These are phyloP conservation scores for Gymnoscopelus braueri DNA, from an alignment of 2,797 vertebrate species.

Conservation along the genomic window DNA sequence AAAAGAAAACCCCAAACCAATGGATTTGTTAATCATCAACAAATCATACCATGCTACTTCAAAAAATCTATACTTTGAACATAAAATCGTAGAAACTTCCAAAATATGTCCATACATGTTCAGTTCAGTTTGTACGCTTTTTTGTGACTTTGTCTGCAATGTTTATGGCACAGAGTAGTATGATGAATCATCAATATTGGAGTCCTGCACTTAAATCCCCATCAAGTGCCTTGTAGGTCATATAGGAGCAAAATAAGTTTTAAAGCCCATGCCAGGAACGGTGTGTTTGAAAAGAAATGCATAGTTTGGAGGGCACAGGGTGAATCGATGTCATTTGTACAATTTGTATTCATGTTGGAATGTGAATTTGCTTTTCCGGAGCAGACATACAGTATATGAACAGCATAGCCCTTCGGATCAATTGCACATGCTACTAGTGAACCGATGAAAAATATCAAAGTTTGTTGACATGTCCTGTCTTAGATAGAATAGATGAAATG, in stretches of 20 bases:
- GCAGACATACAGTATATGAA: conserved; percentile 17
- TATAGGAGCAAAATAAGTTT: neutral
- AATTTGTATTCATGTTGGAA: conserved; percentile 24
- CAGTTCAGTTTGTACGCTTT: conserved; percentile 47
- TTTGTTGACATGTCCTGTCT: conserved; percentile 6
- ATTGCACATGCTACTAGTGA: conserved; percentile 30
- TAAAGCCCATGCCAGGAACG: neutral
- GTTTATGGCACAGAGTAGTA: conserved; percentile 56
- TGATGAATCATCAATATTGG: conserved; percentile 6
- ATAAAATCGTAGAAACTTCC: conserved; percentile 50
- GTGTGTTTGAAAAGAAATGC: conserved; percentile 40
- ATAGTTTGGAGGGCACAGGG: conserved; percentile 31
- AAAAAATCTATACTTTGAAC: conserved; percentile 62
- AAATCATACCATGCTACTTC: conserved; percentile 79
- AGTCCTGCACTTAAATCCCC: conserved; percentile 9
- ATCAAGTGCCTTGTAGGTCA: neutral
- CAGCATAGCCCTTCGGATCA: conserved; percentile 66
- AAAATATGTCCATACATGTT: conserved; percentile 20
- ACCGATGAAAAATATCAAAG: conserved; percentile 1
- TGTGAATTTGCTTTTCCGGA: conserved; percentile 10
- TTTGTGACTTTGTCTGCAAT: neutral
- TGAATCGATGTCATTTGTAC: conserved; percentile 43
- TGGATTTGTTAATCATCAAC: conserved; percentile 49
- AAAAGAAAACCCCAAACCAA: conserved; percentile 39
- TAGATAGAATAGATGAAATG: neutral